A percentile compares a stretch with the other conserved stretches of the same genome.
Conservation (phyloP, 2,888 invertebrate species). For the Adela reaumurella region DNA sequence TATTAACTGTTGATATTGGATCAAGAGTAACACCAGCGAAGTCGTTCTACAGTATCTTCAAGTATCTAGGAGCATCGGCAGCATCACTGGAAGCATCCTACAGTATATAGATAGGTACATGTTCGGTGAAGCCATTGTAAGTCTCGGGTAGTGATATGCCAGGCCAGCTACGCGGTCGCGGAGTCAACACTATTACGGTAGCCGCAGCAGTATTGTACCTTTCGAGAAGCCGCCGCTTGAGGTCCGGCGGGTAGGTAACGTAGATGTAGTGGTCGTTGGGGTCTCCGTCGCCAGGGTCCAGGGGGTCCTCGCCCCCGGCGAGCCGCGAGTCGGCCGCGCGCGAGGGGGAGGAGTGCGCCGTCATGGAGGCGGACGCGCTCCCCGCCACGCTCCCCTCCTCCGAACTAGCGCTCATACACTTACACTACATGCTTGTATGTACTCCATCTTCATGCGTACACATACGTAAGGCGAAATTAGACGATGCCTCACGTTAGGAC, state of each 20-base stretch:
- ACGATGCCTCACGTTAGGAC: not conserved
- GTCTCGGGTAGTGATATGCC: no score
- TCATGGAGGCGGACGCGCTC: constrained; percentile 63
- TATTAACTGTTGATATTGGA: no score
- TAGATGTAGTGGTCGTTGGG: constrained; percentile 80
- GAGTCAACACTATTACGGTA: constrained; percentile 37
- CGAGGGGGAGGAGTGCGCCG: constrained; percentile 64
- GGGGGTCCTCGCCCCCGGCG: constrained; percentile 31
- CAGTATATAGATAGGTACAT: no score
- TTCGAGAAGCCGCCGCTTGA: constrained; percentile 78
- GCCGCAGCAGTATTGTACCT: constrained; percentile 57
- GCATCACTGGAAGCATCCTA: no score
- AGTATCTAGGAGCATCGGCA: no score
- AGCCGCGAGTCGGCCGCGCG: constrained; percentile 36
- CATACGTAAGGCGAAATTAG: no score
- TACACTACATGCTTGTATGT: no score
- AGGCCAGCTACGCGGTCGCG: no score
- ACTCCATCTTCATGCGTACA: no score
- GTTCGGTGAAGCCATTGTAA: not conserved
- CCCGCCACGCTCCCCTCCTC: constrained; percentile 65
- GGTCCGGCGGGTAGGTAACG: constrained; percentile 83
- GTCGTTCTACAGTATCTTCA: no score
- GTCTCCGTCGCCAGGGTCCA: constrained; percentile 41
- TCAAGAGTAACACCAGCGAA: no score
- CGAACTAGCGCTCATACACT: constrained; percentile 40